phyloP scores from a whole-genome alignment of 2,888 invertebrate species.

The Drosophila mimica region DNA sequence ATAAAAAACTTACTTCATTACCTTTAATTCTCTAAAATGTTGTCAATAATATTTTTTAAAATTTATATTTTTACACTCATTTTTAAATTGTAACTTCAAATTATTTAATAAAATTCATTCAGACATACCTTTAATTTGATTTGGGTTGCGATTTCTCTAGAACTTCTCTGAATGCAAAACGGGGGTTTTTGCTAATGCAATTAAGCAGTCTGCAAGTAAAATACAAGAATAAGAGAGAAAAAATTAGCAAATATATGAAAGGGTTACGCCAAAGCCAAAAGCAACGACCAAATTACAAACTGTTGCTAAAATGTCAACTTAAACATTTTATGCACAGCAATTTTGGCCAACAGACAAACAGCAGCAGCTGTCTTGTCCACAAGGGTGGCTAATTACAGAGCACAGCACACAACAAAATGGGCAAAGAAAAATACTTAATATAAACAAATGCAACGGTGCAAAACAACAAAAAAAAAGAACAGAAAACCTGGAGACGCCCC shows the following conservation, averaged over 20 bases:
- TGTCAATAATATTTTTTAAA: neutral
- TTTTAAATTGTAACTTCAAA: neutral
- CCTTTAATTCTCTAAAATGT: neutral
- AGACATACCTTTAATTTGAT: slow-evolving; percentile 23
- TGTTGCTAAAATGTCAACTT: slow-evolving; percentile 76
- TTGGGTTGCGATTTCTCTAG: slow-evolving; percentile 13
- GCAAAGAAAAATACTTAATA: slow-evolving; percentile 42
- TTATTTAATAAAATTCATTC: neutral
- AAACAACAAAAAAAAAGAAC: slow-evolving; percentile 8
- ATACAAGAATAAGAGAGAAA: slow-evolving; percentile 34
- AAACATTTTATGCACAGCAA: slow-evolving; percentile 73
- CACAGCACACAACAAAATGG: slow-evolving; percentile 56
- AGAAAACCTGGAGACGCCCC: slow-evolving; percentile 26
- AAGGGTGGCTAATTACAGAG: slow-evolving; percentile 71
- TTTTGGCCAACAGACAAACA: slow-evolving; percentile 56
- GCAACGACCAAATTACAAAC: slow-evolving; percentile 75
- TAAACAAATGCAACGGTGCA: slow-evolving; percentile 64
- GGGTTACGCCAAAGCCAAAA: slow-evolving; percentile 41
- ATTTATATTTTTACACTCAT: neutral
- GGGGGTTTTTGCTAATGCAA: slow-evolving; percentile 64
- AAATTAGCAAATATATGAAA: slow-evolving; percentile 60
- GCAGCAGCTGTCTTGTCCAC: slow-evolving; percentile 66
- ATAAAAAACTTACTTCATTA: neutral
- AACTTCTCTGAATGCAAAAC: slow-evolving; percentile 65
- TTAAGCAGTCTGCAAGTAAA: slow-evolving; percentile 74